Conservation (phyloP, 2,888 invertebrate genomes). For the Malthinus flaveolus region DNA sequence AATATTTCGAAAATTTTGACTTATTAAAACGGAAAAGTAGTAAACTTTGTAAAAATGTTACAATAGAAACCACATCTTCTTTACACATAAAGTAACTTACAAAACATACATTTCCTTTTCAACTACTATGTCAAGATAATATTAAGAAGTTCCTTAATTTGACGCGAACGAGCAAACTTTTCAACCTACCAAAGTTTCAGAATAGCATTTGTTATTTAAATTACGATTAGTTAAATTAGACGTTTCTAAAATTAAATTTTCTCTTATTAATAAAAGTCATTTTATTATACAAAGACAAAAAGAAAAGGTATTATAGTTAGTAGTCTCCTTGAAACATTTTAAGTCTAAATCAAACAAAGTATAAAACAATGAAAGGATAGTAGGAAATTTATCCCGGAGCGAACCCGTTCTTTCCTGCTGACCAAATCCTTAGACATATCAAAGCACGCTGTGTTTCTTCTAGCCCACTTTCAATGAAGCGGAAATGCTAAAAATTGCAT, state of each 20-base stretch:
- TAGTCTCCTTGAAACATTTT: conserved; percentile 20
- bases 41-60: too few species aligned
- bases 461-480: conserved; percentile 31
- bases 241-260: not conserved
- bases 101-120: conserved; percentile 1
- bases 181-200: conserved; percentile 2
- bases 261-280: too few species aligned
- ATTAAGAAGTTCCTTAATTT: conserved; percentile 3
- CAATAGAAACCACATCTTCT: too few species aligned
- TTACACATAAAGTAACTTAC: too few species aligned
- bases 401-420: conserved; percentile 42
- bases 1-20: too few species aligned
- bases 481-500: conserved; percentile 23
- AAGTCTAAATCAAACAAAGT: conserved; percentile 23
- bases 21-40: too few species aligned
- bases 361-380: conserved; percentile 33
- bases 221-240: conserved; percentile 1
- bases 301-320: conserved; percentile 19
- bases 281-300: not conserved
- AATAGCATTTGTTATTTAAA: conserved; percentile 2
- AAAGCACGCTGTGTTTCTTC: conserved; percentile 42
- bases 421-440: conserved; percentile 42
- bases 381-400: conserved; percentile 41
- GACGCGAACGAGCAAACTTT: conserved; percentile 3
- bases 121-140: not conserved